Evolutionary conservation across 1,140 invertebrate genomes (phyloP).

Genomic region (Pogonus chalceus): DNA sequence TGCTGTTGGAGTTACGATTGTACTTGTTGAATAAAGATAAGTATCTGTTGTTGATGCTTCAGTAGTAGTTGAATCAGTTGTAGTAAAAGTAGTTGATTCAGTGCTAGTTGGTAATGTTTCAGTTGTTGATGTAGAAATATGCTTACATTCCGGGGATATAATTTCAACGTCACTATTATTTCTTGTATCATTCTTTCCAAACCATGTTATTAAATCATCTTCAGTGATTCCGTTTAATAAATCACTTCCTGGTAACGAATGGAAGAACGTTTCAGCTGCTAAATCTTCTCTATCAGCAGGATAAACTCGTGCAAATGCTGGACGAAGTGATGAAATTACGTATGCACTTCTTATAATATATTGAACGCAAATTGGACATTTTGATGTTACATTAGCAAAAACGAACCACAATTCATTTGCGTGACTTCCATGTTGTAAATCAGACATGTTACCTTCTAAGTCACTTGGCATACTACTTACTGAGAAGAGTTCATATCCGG

Average conservation of each 20-base stretch:
- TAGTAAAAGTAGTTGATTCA: too few species aligned
- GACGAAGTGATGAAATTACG: conserved; percentile 45
- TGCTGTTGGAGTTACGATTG: conserved; percentile 4
- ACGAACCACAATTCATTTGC: conserved; percentile 51
- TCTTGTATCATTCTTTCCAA: conserved; percentile 42
- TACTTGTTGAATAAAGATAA: neutral
- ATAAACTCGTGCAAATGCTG: conserved; percentile 49
- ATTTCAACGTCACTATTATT: conserved; percentile 23
- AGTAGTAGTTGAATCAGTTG: too few species aligned
- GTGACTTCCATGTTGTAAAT: conserved; percentile 45
- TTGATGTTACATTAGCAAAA: conserved; percentile 48
- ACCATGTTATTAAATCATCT: conserved; percentile 54
- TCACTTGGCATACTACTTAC: conserved; percentile 33
- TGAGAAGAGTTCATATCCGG: conserved; percentile 47
- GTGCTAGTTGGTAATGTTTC: conserved; percentile 18
- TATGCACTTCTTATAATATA: conserved; percentile 45
- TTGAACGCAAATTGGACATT: conserved; percentile 47
- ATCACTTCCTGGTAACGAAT: conserved; percentile 42
- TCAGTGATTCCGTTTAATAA: conserved; percentile 46
- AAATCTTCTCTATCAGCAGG: conserved; percentile 46
- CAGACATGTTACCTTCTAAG: conserved; percentile 38
- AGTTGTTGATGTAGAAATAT: conserved; percentile 34
- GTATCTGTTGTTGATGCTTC: conserved; percentile 13
- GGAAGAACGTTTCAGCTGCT: conserved; percentile 50
- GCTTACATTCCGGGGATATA: conserved; percentile 19